Percentiles rank a stretch among this genome's conserved stretches.
These are phyloP conservation scores for Teinopalpus imperialis DNA, from an alignment of 2,888 invertebrate species.

Conservation along the genomic window DNA sequence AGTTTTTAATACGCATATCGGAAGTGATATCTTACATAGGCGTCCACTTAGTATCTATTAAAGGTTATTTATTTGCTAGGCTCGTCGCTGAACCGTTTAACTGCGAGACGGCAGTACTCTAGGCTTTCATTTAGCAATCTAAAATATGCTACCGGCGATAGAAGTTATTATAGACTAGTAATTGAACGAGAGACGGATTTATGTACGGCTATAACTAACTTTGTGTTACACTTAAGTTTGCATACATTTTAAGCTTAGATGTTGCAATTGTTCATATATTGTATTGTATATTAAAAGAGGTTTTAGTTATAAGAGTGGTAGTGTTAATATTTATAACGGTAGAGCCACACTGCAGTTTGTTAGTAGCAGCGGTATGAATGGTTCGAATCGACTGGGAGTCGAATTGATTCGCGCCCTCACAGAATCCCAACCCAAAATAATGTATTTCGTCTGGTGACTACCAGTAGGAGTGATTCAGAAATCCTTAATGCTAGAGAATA, in stretches of 20 bases:
- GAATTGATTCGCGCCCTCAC: too few species aligned
- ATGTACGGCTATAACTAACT: slow-evolving; percentile 18
- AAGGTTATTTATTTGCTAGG: slow-evolving; percentile 21
- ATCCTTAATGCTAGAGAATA: too few species aligned
- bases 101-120: not conserved
- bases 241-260: not conserved
- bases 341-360: too few species aligned
- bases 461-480: too few species aligned
- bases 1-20: not conserved
- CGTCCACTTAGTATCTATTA: slow-evolving; percentile 17
- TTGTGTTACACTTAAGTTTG: not conserved
- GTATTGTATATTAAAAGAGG: too few species aligned
- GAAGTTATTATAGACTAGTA: slow-evolving; percentile 19
- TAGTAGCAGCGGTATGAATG: too few species aligned
- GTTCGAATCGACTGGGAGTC: too few species aligned
- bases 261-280: too few species aligned
- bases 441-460: too few species aligned
- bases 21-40: not conserved
- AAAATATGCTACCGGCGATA: slow-evolving; percentile 26
- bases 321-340: too few species aligned
- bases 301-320: too few species aligned
- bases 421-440: too few species aligned
- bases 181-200: slow-evolving; percentile 22
- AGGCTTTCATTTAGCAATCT: slow-evolving; percentile 23
- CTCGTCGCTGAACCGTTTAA: slow-evolving; percentile 14